phyloP scores from a whole-genome alignment of 2,888 invertebrate genomes.

The Habrosyne pyritoides region DNA sequence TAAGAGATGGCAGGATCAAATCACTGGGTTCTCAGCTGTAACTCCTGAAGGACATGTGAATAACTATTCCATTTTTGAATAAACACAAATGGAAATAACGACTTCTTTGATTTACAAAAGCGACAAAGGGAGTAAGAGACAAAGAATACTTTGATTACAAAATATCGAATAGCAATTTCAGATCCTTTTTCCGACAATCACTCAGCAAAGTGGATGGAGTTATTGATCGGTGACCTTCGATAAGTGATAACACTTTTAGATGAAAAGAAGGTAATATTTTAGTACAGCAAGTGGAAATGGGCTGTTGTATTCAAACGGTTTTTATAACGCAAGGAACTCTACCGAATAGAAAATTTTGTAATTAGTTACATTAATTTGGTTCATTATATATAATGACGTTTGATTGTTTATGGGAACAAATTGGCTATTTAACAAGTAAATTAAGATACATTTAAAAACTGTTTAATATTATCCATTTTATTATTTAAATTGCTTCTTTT shows the following conservation, averaged over 20 bases:
- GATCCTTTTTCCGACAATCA: constrained; percentile 2
- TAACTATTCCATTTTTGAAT: neutral
- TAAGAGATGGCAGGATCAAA: no score
- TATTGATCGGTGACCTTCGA: constrained; percentile 3
- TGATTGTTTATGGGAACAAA: neutral
- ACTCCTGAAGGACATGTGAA: no score
- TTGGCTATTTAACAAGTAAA: neutral
- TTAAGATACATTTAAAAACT: no score
- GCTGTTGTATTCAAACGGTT: neutral
- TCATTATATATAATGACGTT: neutral
- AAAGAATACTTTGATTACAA: constrained; percentile 2
- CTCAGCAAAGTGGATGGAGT: constrained; percentile 3
- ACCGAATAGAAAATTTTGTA: neutral
- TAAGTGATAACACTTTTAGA: constrained; percentile 3
- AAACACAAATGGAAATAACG: neutral
- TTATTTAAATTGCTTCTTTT: no score
- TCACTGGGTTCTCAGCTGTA: no score
- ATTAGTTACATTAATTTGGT: neutral
- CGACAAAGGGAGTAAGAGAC: neutral
- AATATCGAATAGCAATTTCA: constrained; percentile 2
- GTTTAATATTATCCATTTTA: no score
- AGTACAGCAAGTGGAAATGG: neutral
- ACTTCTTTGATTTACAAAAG: neutral
- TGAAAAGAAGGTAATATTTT: neutral
- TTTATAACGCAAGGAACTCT: neutral